A percentile compares a stretch with the other conserved stretches of the same genome.
Conservation (phyloP, 2,113 vertebrate genomes). For the Gulo gulo region DNA sequence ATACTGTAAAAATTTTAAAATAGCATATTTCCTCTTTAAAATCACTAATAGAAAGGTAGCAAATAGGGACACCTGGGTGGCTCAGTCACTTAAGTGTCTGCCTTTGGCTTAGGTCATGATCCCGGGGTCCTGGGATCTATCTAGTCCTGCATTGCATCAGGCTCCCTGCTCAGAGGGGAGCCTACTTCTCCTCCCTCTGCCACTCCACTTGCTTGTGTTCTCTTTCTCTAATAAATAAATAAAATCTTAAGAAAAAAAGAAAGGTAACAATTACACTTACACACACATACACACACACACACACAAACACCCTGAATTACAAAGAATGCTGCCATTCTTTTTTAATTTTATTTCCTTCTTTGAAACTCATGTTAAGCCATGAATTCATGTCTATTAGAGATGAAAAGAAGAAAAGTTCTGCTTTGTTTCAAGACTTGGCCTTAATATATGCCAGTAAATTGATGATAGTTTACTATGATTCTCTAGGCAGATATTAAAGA, state of each 20-base stretch:
- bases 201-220: no score
- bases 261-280: neutral
- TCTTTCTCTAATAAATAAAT: no score
- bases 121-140: no score
- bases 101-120: no score
- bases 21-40: neutral
- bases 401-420: neutral
- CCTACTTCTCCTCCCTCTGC: no score
- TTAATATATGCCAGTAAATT: neutral
- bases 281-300: neutral
- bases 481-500: neutral
- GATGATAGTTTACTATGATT: conserved; percentile 5
- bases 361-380: neutral
- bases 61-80: no score
- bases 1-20: neutral
- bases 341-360: neutral
- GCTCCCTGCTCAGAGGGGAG: no score
- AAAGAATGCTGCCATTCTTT: neutral
- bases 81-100: no score
- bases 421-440: neutral
- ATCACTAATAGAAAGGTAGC: neutral
- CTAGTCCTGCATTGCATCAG: no score
- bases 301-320: neutral
- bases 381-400: neutral
- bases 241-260: neutral